These are phyloP conservation scores for Eleutherodactylus coqui DNA, from an alignment of 2,797 vertebrate genomes.

Conservation along the genomic window DNA sequence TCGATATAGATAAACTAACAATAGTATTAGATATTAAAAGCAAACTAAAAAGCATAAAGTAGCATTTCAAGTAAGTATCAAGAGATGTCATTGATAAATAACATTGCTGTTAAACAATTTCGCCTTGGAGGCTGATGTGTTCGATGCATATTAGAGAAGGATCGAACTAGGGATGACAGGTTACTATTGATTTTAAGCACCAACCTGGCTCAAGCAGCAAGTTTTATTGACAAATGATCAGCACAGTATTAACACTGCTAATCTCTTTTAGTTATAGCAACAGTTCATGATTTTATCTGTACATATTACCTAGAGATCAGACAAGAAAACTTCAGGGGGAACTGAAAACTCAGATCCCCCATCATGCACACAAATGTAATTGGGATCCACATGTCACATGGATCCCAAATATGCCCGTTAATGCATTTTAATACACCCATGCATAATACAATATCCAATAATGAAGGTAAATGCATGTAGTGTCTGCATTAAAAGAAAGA, in stretches of 20 bases:
- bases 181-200: conserved; percentile 40
- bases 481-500: too few species aligned
- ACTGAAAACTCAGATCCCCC: not conserved
- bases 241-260: conserved; percentile 36
- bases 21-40: not conserved
- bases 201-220: conserved; percentile 5
- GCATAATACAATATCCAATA: too few species aligned
- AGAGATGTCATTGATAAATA: conserved; percentile 24
- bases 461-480: too few species aligned
- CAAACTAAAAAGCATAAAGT: not conserved
- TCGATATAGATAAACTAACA: not conserved
- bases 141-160: conserved; percentile 34
- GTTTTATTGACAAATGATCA: conserved; percentile 51
- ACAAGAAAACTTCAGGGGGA: not conserved
- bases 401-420: not conserved
- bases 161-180: conserved; percentile 38
- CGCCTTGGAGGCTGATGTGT: conserved; percentile 3
- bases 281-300: conserved; percentile 1
- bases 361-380: not conserved
- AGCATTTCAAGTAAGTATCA: not conserved
- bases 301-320: not conserved
- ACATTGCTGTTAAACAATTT: conserved; percentile 13
- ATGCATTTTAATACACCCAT: not conserved
- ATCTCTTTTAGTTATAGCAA: not conserved
- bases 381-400: not conserved